Base-by-base conservation (phyloP, 1,140 invertebrate species). In the Branchinecta lindahli region DNA sequence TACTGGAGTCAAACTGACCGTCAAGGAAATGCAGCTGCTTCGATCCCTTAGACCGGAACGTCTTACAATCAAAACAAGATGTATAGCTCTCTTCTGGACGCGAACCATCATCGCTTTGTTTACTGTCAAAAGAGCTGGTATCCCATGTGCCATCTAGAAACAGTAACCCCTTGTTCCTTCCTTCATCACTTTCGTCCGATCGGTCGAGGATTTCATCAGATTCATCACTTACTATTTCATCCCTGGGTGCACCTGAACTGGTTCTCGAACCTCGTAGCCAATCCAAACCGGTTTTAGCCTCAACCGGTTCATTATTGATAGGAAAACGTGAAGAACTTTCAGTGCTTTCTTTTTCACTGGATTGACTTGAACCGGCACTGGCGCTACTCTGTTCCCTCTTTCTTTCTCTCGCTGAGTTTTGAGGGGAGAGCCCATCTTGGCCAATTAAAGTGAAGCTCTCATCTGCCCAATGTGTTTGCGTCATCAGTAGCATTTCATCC, bases 121-220 rank as follows among this genome's bases (percentile, higher is more conserved):
- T 33, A 33, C 5, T 33, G 33, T 33, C 33, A 33, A 33, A 1
- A 33, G 33, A 33, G 33, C n/a, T n/a, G n/a, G n/a, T n/a, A n/a
- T n/a, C n/a, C n/a, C 33, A 33, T 33, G 33, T 33, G 33, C 33
- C 33, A 5, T 33, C 33, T 1, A 33, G 33, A 33, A 44, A 15
- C 68, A 68, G 68, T 18, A 12, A 18, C 45, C 44, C 18, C 18
- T 6, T 2, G 18, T 61, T 61, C 52, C 52, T 61, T 61, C 18
- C 52, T 61, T 61, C 52, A 61, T 61, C 52, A 61, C 52, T 61
- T 61, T 61, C 52, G 52, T 61, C 52, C 12, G 52, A 61, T 12
- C 12, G 52, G 12, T 20, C 52, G 18, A 61, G 18, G 52, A 61
- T 61, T 61, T 61, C 52, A 61, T 61, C 52, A 12, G 12, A 12